A percentile compares a stretch with the other conserved stretches of the same genome.
phyloP scores from a whole-genome alignment of 1,140 invertebrate genomes.

The Ooceraea biroi region DNA sequence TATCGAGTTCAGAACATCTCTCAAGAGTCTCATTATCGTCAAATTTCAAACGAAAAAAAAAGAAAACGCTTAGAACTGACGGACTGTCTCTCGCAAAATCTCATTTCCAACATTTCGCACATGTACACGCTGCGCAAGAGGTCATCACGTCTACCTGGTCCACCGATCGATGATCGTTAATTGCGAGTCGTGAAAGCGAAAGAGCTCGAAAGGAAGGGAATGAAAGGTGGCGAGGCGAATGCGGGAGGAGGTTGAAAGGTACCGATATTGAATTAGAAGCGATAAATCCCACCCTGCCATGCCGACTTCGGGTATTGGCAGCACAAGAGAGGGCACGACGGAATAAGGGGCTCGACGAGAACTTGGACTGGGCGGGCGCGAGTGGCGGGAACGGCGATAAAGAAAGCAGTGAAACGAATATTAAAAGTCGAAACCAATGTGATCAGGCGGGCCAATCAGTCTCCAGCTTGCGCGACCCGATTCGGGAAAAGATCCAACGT shows the following conservation, averaged over 20 bases:
- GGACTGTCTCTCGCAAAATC: neutral
- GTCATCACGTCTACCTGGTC: constrained; percentile 5
- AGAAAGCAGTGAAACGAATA: constrained; percentile 79
- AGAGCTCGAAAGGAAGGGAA: constrained; percentile 28
- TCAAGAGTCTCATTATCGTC: constrained; percentile 4
- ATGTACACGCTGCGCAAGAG: neutral
- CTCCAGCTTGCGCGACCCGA: constrained; percentile 16
- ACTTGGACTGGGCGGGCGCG: constrained; percentile 52
- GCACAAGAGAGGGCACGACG: constrained; percentile 54
- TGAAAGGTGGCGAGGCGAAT: neutral
- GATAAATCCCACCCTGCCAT: constrained; percentile 82
- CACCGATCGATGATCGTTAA: constrained; percentile 75
- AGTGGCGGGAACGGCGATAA: constrained; percentile 61
- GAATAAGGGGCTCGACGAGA: constrained; percentile 56
- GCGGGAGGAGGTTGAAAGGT: neutral
- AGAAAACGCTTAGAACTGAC: neutral
- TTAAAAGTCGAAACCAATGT: constrained; percentile 84
- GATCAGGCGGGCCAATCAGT: constrained; percentile 32
- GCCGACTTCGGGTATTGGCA: constrained; percentile 66
- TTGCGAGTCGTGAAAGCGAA: constrained; percentile 65
- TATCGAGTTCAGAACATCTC: neutral
- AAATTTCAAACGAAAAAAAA: constrained; percentile 2
- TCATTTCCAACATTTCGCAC: neutral
- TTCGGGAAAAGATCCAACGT: constrained; percentile 13
- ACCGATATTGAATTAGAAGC: constrained; percentile 83